Base-by-base conservation (phyloP, 2,113 vertebrate genomes). In the Brachypteracias leptosomus region DNA sequence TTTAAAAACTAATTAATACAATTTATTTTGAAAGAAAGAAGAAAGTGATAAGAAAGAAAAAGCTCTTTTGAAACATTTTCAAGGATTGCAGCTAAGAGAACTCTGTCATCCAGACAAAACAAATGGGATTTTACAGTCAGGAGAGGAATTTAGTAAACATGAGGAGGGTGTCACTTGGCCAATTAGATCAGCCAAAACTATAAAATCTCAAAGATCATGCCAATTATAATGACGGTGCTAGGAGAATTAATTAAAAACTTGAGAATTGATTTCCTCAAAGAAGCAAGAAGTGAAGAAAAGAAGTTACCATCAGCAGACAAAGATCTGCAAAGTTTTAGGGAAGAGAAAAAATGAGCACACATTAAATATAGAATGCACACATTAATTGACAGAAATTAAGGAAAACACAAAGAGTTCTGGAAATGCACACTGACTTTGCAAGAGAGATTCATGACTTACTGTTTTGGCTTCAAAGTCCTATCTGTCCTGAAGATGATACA, bases 1-100 rank as follows among this genome's bases (percentile, higher is more conserved):
- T 89, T 93, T 70, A 66, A 89, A 92, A 93, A 88, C 73, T 84
- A 96, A 96, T 96, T 90, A 92, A 90, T 85, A 81, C 40, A 61
- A 92, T 67, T 85, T 87, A 67, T 71, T 96, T 89, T 75, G 49
- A 91, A 95, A 76, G 79, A 90, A 79, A 81, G 11, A 40, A 70
- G n/a, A 55, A n/a, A 58, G 36, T 42, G 92, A 94, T 94, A 92
- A 93, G 83, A 51, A 88, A 81, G 28, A 49, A 89, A 89, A 92
- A 66, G 2, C 13, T 85, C 49, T 87, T 77, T 90, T 87, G 66
- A 96, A 94, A 89, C 33, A 5, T 80, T 89, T 91, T 93, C 55
- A 84, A 33, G 51, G 42, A 59, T 35, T 72, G 57, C 57, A 87
- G 49, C 70, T 46, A 22, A 92, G 35, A 90, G 57, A 95, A 68